These are phyloP conservation scores for Rhipidura dahli DNA, from an alignment of 2,113 vertebrate genomes.

Conservation along the genomic window DNA sequence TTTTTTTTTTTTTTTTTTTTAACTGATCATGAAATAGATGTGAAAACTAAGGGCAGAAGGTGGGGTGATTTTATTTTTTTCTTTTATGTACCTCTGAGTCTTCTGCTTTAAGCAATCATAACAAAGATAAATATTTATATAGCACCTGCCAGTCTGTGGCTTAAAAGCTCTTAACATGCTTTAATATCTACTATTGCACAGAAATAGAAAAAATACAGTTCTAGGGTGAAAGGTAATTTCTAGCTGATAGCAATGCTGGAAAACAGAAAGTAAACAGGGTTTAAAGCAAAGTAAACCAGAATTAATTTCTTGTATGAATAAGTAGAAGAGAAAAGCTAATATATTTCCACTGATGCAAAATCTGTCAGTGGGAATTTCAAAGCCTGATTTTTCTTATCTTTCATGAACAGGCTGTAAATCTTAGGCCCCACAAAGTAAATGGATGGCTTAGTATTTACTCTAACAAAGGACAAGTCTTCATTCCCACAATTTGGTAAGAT, in stretches of 20 bases:
- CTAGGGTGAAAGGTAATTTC: neutral
- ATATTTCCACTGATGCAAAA: neutral
- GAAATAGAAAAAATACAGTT: neutral
- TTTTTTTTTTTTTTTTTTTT: neutral
- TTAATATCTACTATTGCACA: neutral
- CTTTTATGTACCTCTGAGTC: neutral
- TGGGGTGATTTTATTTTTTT: neutral
- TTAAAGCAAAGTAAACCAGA: neutral
- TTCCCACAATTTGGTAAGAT: neutral
- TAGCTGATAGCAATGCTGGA: neutral
- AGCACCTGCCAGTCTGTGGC: constrained; percentile 4
- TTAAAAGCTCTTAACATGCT: neutral
- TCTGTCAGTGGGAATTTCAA: neutral
- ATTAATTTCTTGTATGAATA: neutral
- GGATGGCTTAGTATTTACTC: neutral
- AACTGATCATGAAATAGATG: neutral
- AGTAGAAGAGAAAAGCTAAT: neutral
- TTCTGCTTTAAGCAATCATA: constrained; percentile 11
- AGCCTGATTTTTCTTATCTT: constrained; percentile 19
- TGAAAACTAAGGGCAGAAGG: constrained; percentile 7
- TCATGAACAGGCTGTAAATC: constrained; percentile 3
- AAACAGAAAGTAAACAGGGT: constrained; percentile 2
- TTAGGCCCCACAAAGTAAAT: neutral
- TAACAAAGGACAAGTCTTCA: neutral
- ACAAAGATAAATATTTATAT: constrained; percentile 43